Base-by-base conservation (phyloP, 2,888 invertebrate genomes). In the Cryptus viduatorius region DNA sequence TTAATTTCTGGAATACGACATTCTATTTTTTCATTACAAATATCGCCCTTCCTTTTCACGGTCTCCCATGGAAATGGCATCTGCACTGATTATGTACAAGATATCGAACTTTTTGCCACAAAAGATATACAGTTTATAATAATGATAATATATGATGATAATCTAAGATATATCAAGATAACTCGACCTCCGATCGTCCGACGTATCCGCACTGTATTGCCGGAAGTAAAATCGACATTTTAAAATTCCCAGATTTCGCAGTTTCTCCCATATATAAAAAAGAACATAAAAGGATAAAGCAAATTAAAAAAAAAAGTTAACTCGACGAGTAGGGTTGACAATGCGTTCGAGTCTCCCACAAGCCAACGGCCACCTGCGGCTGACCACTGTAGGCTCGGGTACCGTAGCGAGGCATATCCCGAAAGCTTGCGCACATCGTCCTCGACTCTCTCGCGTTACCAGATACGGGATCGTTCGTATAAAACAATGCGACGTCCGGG, bases 291-390 rank as follows among this genome's bases (percentile, higher is more conserved):
- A 50, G 48, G 2, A 37, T 5, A 19, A 42, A 61, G 24, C 31
- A 48, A 64, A 50, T 31, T 37, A 16, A 71, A 69, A 37, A 24
- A 24, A 24, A n/a, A 69, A 69, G 48, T 48, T 53, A n/a, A 61
- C 37, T 61, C 73, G 31, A 65, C 50, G 75, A 50, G 37, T 46
- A 64, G 46, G 75, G 65, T 76, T 37, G 65, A 76, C 75, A 76
- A 75, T 64, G 64, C 53, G 65, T 16, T 48, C 46, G 65, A 65
- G 65, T 48, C 24, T 16, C 19, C 50, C 42, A 37, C 65, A 76
- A 76, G 75, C 65, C 75, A 64, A 50, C 75, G 65, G 75, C 65
- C 75, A 76, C 75, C 75, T 76, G 75, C 65, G 48, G 31, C 72
- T 4, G 31, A 46, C 29, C 61, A 16, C 24, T 29, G 48, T 31